A percentile compares a stretch with the other conserved stretches of the same genome.
Evolutionary conservation across 1,140 invertebrate species (phyloP).

Genomic region (Dendroctonus valens): DNA sequence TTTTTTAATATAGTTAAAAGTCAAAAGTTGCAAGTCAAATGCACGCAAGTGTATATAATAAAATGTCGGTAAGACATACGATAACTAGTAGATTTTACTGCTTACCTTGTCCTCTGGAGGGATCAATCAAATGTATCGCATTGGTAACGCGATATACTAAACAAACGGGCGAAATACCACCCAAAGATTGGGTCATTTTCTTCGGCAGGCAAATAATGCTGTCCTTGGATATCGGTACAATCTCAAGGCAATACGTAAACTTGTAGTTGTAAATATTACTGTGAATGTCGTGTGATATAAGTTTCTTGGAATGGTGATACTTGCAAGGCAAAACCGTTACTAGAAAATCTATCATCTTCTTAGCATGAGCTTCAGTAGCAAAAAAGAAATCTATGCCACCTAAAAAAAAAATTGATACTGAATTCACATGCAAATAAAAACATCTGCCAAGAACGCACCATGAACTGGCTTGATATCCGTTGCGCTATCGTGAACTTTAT

Average conservation of each 20-base stretch:
- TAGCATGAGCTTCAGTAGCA: conserved; percentile 82
- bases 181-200: conserved; percentile 83
- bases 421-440: no score
- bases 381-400: conserved; percentile 97
- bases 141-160: conserved; percentile 87
- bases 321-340: conserved; percentile 81
- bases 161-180: conserved; percentile 90
- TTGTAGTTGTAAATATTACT: conserved; percentile 98
- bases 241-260: conserved; percentile 88
- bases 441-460: conserved; percentile 55
- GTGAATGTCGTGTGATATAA: conserved; percentile 96
- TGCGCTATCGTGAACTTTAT: conserved; percentile 88
- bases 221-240: conserved; percentile 96
- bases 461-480: conserved; percentile 91
- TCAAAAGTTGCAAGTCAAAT: no score
- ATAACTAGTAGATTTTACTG: conserved; percentile 19
- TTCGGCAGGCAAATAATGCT: conserved; percentile 91
- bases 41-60: no score
- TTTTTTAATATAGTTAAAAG: no score
- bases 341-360: conserved; percentile 96
- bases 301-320: conserved; percentile 87
- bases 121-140: conserved; percentile 91
- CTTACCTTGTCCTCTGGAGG: conserved; percentile 83
- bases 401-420: conserved; percentile 52
- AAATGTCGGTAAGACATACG: no score